These are phyloP conservation scores for Dicerorhinus sumatrensis DNA, from an alignment of 2,113 vertebrate species.

Conservation along the genomic window DNA sequence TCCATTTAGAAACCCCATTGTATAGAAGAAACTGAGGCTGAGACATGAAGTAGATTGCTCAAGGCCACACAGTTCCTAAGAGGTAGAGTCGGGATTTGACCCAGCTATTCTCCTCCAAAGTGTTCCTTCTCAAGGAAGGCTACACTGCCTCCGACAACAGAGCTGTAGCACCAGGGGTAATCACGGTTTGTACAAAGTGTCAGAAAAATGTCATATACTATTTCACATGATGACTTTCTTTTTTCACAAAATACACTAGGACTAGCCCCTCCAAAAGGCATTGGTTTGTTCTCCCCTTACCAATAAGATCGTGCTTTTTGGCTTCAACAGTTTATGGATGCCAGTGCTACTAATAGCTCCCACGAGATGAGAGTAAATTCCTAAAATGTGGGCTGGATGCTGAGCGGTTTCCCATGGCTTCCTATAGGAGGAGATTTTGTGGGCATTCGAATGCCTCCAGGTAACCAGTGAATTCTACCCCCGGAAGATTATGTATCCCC, in stretches of 20 bases:
- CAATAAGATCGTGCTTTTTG: neutral
- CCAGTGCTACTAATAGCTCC: neutral
- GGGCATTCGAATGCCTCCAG: neutral
- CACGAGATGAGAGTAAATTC: neutral
- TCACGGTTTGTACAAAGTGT: neutral
- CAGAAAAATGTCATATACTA: neutral
- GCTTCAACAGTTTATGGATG: neutral
- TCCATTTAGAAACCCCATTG: neutral
- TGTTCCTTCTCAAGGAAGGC: neutral
- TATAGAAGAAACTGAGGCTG: neutral
- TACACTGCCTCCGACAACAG: neutral
- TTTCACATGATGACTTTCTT: neutral
- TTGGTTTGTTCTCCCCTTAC: neutral
- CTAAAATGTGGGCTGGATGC: neutral
- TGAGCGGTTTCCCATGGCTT: neutral
- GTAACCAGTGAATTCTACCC: neutral
- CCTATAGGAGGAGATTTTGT: neutral
- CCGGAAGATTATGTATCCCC: neutral
- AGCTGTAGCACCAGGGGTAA: neutral
- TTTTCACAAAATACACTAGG: neutral
- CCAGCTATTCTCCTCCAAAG: neutral
- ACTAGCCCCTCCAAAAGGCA: neutral
- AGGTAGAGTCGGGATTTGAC: neutral
- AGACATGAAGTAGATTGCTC: neutral
- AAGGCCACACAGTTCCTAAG: neutral